Evolutionary conservation across 2,888 invertebrate genomes (phyloP).

Genomic region (Agonopterix alstromeriana): DNA sequence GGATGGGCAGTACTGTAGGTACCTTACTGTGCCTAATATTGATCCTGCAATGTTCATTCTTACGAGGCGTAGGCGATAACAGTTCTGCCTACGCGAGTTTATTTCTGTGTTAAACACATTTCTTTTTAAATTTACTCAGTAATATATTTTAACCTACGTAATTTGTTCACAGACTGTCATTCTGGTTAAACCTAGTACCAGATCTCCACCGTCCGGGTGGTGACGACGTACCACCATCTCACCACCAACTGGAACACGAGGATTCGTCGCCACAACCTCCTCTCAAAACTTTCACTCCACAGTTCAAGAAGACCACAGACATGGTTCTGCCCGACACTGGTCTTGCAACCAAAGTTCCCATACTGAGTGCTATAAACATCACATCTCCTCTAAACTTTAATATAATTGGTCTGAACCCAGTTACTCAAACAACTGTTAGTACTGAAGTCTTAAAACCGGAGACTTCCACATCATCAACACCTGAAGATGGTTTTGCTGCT

Average conservation of each 20-base stretch:
- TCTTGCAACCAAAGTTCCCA: constrained; percentile 55
- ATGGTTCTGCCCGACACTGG: constrained; percentile 57
- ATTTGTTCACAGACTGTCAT: constrained; percentile 81
- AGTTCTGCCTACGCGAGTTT: too few relatives aligned
- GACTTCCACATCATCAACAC: constrained; percentile 72
- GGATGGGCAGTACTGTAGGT: too few relatives aligned
- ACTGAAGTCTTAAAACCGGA: constrained; percentile 56
- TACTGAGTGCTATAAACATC: constrained; percentile 55
- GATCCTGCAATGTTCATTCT: too few relatives aligned
- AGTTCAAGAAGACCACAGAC: constrained; percentile 76
- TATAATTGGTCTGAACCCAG: constrained; percentile 51
- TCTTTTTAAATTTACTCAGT: background rate
- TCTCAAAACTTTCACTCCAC: constrained; percentile 73
- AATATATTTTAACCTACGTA: background rate
- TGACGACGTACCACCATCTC: constrained; percentile 89
- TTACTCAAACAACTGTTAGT: constrained; percentile 45
- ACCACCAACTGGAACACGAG: constrained; percentile 89
- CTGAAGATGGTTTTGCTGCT: constrained; percentile 92
- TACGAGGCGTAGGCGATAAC: too few relatives aligned
- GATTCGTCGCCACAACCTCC: constrained; percentile 77
- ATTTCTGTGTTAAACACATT: background rate
- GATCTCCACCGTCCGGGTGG: constrained; percentile 92
- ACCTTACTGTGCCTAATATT: too few relatives aligned
- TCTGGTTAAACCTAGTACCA: constrained; percentile 96
- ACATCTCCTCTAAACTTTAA: constrained; percentile 63